Evolutionary conservation across 2,113 vertebrate genomes (phyloP).

Genomic region (Poeciliopsis occidentalis): DNA sequence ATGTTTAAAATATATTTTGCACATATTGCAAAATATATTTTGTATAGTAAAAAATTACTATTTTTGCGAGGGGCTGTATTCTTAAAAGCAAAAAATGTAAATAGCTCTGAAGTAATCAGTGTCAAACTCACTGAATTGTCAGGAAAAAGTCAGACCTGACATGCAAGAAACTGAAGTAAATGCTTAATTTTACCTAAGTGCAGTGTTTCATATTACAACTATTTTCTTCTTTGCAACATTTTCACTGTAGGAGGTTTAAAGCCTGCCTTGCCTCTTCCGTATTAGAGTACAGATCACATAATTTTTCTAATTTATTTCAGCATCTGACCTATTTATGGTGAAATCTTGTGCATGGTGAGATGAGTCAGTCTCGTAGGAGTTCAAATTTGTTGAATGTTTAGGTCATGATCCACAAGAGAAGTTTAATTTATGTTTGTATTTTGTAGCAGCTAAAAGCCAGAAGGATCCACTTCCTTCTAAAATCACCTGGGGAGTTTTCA

Average conservation of each 20-base stretch:
- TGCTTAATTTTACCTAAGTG: background rate
- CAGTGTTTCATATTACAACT: background rate
- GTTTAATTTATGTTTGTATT: conserved; percentile 42
- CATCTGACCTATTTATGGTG: background rate
- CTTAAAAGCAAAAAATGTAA: too few species aligned
- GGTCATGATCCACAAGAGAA: conserved; percentile 27
- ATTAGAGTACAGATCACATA: background rate
- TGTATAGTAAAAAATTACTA: too few species aligned
- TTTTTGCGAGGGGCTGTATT: too few species aligned
- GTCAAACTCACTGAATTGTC: too few species aligned
- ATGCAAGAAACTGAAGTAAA: background rate
- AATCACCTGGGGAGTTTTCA: conserved; percentile 47
- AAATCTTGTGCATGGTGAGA: conserved; percentile 1
- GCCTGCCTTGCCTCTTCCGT: background rate
- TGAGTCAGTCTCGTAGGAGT: background rate
- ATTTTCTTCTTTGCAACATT: background rate
- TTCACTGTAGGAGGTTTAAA: background rate
- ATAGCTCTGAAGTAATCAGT: background rate
- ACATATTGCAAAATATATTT: too few species aligned
- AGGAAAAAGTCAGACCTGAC: background rate
- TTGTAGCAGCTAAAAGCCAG: conserved; percentile 41
- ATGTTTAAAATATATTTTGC: too few species aligned
- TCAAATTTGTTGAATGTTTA: conserved; percentile 26
- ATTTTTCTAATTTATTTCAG: background rate
- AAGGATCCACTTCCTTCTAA: conserved; percentile 47